phyloP scores from a whole-genome alignment of 2,888 invertebrate species.

The Elaeidobius kamerunicus region DNA sequence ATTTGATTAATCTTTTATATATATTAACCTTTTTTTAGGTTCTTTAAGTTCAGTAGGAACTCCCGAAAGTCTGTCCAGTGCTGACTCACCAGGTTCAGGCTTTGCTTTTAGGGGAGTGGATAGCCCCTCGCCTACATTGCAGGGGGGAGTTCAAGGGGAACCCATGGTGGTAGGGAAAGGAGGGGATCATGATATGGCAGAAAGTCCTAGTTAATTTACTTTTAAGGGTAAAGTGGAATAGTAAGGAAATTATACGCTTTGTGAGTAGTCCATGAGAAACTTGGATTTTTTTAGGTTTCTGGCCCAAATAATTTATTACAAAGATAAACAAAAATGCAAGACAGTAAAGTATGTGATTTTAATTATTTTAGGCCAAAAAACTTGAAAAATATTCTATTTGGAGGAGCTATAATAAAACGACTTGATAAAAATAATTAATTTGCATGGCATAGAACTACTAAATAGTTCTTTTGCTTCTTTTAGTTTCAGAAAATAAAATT shows the following conservation, averaged over 20 bases:
- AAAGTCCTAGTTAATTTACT: slow-evolving; percentile 47
- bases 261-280: too few relatives aligned
- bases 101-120: slow-evolving; percentile 51
- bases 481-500: too few relatives aligned
- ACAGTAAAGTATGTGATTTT: too few relatives aligned
- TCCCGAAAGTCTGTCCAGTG: slow-evolving; percentile 60
- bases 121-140: slow-evolving; percentile 54
- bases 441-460: too few relatives aligned
- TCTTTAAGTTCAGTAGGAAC: slow-evolving; percentile 59
- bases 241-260: slow-evolving; percentile 15
- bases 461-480: too few relatives aligned
- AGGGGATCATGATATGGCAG: slow-evolving; percentile 49
- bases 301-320: too few relatives aligned
- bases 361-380: too few relatives aligned
- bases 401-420: too few relatives aligned
- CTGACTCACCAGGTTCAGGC: slow-evolving; percentile 54
- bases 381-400: too few relatives aligned
- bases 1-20: background rate
- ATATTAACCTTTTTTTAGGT: slow-evolving; percentile 39
- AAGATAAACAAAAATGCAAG: too few relatives aligned
- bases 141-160: slow-evolving; percentile 44
- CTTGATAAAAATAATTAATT: too few relatives aligned
- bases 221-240: slow-evolving; percentile 7
- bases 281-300: too few relatives aligned
- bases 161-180: slow-evolving; percentile 45